These are phyloP conservation scores for Automeris io DNA, from an alignment of 2,888 invertebrate genomes.

Conservation along the genomic window DNA sequence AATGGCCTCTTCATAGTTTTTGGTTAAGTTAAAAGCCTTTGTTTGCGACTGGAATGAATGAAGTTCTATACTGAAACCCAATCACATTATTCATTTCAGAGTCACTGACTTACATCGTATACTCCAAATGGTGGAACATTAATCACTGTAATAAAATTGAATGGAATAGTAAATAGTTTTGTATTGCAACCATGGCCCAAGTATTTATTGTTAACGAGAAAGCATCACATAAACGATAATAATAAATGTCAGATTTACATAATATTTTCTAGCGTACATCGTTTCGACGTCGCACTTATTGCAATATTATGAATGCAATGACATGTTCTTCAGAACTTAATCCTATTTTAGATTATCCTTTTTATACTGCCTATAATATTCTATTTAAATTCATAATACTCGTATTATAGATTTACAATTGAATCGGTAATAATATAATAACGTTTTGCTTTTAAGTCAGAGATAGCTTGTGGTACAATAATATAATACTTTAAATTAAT, in stretches of 20 bases:
- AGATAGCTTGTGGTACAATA: no score
- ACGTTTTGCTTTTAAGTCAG: no score
- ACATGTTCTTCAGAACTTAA: slow-evolving; percentile 1
- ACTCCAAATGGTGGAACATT: slow-evolving; percentile 6
- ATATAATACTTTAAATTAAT: no score
- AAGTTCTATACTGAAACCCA: not conserved
- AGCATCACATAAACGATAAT: slow-evolving; percentile 1
- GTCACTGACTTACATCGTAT: slow-evolving; percentile 5
- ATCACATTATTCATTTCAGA: slow-evolving; percentile 6
- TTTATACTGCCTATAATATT: no score
- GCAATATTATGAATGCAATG: slow-evolving; percentile 2
- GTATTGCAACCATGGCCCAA: not conserved
- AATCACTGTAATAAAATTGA: slow-evolving; percentile 12
- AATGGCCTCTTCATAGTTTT: not conserved
- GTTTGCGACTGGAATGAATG: not conserved
- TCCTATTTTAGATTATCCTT: not conserved
- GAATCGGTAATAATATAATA: no score
- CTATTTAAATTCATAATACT: not conserved
- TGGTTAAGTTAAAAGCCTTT: not conserved
- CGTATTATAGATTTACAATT: not conserved
- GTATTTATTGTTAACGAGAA: slow-evolving; percentile 4
- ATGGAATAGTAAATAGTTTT: slow-evolving; percentile 9
- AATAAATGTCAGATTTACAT: slow-evolving; percentile 4
- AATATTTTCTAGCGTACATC: slow-evolving; percentile 2
- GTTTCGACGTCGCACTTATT: slow-evolving; percentile 2